phyloP scores from a whole-genome alignment of 2,888 invertebrate species.

The Sesia bembeciformis region DNA sequence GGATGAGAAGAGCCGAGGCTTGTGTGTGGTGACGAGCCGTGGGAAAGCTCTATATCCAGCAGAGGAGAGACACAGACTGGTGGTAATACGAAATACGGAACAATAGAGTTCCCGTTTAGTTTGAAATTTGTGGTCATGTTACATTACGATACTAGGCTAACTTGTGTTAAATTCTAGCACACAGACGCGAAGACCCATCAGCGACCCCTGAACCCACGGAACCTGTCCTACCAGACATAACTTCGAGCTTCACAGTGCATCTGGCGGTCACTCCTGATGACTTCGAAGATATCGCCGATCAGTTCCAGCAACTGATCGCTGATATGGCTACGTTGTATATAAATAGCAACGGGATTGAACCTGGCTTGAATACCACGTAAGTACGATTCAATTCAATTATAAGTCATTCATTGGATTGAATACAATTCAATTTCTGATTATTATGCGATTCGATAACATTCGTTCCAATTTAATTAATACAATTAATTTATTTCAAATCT shows the following conservation, averaged over 20 bases:
- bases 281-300: constrained; percentile 30
- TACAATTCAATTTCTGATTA: no score
- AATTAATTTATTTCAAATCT: no score
- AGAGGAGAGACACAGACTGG: no score
- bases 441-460: no score
- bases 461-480: no score
- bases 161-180: background rate
- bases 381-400: constrained; percentile 15
- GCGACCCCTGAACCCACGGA: background rate
- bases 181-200: background rate
- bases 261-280: constrained; percentile 29
- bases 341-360: constrained; percentile 31
- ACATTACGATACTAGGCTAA: no score
- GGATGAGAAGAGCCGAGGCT: no score
- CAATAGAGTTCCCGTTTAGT: no score
- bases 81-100: no score
- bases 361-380: constrained; percentile 51
- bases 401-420: background rate
- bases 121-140: no score
- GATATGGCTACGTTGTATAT: constrained; percentile 57
- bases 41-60: no score
- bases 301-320: constrained; percentile 43
- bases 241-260: constrained; percentile 29
- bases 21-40: no score
- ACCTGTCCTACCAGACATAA: background rate